These are phyloP conservation scores for Channallabes apus DNA, from an alignment of 2,797 vertebrate genomes.

Conservation along the genomic window DNA sequence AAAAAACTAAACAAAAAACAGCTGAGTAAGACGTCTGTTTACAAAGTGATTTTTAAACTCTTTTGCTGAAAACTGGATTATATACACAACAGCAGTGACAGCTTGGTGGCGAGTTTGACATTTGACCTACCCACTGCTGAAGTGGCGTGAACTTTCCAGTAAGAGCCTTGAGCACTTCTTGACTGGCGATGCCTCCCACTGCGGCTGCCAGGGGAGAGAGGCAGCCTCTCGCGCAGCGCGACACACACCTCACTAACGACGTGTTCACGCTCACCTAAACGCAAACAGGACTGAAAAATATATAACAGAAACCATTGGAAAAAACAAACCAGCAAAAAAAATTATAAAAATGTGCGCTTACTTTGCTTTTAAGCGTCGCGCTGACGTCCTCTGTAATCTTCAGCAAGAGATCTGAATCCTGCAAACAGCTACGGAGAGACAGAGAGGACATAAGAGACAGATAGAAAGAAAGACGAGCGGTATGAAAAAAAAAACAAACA, in stretches of 20 bases:
- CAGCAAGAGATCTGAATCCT: constrained; percentile 88
- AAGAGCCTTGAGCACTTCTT: constrained; percentile 95
- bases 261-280: constrained; percentile 75
- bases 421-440: constrained; percentile 78
- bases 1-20: no score
- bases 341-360: constrained; percentile 62
- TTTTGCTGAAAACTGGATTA: not conserved
- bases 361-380: constrained; percentile 82
- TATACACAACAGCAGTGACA: no score
- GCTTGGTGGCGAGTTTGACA: not conserved
- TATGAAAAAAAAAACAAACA: not conserved
- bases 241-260: constrained; percentile 83
- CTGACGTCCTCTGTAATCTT: constrained; percentile 82
- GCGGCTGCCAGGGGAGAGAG: constrained; percentile 88
- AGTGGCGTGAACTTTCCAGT: constrained; percentile 97
- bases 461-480: not conserved
- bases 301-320: no score
- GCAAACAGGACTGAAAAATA: not conserved
- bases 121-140: constrained; percentile 91
- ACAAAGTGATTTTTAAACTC: not conserved
- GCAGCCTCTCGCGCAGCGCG: constrained; percentile 84
- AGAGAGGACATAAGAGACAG: no score
- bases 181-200: constrained; percentile 90
- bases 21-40: not conserved
- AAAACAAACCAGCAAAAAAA: not conserved